Conservation (phyloP, 2,797 vertebrate genomes). For the Paramormyrops hopkinsi region DNA sequence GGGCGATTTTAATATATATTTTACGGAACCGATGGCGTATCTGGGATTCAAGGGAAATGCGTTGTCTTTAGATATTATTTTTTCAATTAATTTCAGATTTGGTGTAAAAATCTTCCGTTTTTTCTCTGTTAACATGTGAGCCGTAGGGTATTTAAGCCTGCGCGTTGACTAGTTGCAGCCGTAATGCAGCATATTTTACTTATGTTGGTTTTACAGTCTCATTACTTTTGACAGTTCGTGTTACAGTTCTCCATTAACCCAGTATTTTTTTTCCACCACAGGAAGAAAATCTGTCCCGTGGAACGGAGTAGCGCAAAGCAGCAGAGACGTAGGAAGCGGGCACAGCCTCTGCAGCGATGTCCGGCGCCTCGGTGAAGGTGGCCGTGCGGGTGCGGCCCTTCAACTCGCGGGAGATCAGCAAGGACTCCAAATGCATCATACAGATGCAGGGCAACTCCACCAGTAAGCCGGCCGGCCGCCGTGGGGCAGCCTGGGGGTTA, state of each 20-base stretch:
- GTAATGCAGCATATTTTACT: background rate
- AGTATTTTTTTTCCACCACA: slow-evolving; percentile 27
- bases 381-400: slow-evolving; percentile 94
- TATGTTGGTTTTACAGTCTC: background rate
- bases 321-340: slow-evolving; percentile 11
- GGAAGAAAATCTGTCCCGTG: slow-evolving; percentile 37
- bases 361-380: slow-evolving; percentile 96
- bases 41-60: background rate
- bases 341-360: slow-evolving; percentile 69
- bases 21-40: background rate
- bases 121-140: background rate
- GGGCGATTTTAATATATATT: background rate
- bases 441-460: slow-evolving; percentile 99
- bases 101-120: background rate
- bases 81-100: background rate
- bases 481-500: background rate
- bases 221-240: background rate
- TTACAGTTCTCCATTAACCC: background rate
- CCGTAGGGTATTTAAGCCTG: background rate
- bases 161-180: background rate
- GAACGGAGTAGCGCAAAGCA: slow-evolving; percentile 30
- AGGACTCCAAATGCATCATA: slow-evolving; percentile 98
- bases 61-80: background rate
- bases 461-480: slow-evolving; percentile 67
- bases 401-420: slow-evolving; percentile 88